Evolutionary conservation across 2,888 invertebrate species (phyloP), one percentile per base, ranked within the genome.

Genomic region (Polymixis lichenea): DNA sequence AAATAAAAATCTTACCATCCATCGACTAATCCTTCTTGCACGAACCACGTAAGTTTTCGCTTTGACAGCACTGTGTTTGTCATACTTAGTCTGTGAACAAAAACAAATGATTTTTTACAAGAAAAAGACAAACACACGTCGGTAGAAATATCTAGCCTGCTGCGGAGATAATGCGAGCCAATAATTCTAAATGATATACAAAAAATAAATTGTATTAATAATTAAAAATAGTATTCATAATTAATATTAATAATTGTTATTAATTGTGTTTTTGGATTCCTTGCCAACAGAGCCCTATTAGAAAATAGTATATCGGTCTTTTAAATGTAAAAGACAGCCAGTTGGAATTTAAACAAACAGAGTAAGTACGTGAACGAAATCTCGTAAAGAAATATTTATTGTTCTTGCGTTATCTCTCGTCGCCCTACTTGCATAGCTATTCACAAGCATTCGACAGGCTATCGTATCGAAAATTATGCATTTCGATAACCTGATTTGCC

Each of bases 61-160:
- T 99, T 99, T 0, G 99, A 99, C 74, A 99, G 96, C 53, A 99
- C 99, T 0, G 99, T 99, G 92, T 99, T 99, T 19, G 99, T 99
- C 98, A 99, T 99, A 88, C 99, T 99, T 72, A 99, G 96, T 85
- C 99, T 97, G 89, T 25, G 93, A 92, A 93, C 60, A 93, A 53
- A 72, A 38, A 25, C n/a, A n/a, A 11, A n/a, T 25, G 0, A n/a
- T 15, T 25, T 6, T 11, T 46, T n/a, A 67, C 67, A 55, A 25
- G 11, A n/a, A 68, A 25, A 68, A 22, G 32, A 32, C 19, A 25
- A n/a, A 56, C 6, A 51, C 51, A 7, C 6, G 1, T 51, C 51
- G 11, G 43, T 46, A 46, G 43, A 46, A 46, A 46, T 46, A 46
- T 43, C 43, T 6, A 43, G 9, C 17, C 17, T 3, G 17, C 4